phyloP scores from a whole-genome alignment of 2,888 invertebrate genomes.

The Imbricaverruca yamaguchii region DNA sequence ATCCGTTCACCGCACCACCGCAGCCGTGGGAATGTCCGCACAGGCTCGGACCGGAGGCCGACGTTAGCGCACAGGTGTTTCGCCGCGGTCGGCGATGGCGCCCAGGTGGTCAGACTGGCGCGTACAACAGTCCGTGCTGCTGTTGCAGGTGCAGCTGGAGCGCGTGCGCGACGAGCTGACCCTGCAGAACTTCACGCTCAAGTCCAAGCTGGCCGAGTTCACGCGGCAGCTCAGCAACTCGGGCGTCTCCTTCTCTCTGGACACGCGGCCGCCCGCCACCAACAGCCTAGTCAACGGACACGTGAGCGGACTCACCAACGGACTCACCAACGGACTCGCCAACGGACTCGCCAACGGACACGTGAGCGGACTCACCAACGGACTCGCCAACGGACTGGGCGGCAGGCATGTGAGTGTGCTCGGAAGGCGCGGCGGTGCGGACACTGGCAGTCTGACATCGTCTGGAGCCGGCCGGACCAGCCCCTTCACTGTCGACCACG shows the following conservation, averaged over 20 bases:
- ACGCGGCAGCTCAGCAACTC: conserved; percentile 36
- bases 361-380: no score
- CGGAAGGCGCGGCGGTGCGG: not conserved
- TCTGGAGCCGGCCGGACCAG: no score
- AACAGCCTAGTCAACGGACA: not conserved
- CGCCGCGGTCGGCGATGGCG: not conserved
- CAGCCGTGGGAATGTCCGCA: no score
- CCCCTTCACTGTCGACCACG: no score
- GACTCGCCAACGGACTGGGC: no score
- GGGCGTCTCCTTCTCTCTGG: conserved; percentile 36
- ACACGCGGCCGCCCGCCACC: conserved; percentile 30
- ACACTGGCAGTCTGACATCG: not conserved
- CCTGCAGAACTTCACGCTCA: conserved; percentile 38
- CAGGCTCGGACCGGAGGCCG: no score
- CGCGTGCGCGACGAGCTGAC: conserved; percentile 38
- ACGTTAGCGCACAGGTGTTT: no score
- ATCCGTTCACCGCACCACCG: no score
- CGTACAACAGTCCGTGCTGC: not conserved
- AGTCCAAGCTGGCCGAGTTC: conserved; percentile 37
- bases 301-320: no score
- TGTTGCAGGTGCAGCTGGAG: conserved; percentile 37
- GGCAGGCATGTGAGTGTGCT: no score
- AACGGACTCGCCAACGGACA: no score
- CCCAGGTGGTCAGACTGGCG: not conserved
- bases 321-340: no score